A percentile compares a stretch with the other conserved stretches of the same genome.
Conservation (phyloP, 2,113 vertebrate genomes). For the Illadopsis cleaveri region DNA sequence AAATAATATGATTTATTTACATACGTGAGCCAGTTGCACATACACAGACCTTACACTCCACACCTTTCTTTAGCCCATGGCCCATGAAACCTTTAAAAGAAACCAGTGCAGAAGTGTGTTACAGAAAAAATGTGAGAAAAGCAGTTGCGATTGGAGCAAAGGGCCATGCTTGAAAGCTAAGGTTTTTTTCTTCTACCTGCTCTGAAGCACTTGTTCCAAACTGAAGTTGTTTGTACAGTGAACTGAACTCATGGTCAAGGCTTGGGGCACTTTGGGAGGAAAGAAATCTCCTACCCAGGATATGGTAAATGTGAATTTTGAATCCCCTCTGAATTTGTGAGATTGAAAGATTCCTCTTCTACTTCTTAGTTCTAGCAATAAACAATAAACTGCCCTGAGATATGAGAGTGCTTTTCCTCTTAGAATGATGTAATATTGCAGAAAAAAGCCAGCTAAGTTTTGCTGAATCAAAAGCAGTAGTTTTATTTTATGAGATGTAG, state of each 20-base stretch:
- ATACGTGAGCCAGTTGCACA: neutral
- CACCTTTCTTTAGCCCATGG: neutral
- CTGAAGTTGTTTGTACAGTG: neutral
- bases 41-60: neutral
- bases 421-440: neutral
- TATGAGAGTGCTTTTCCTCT: neutral
- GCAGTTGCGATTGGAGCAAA: neutral
- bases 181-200: neutral
- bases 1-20: neutral
- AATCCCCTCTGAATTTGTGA: neutral
- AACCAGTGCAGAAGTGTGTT: neutral
- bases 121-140: neutral
- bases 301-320: neutral
- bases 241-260: neutral
- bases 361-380: neutral
- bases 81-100: neutral
- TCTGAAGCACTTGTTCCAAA: neutral
- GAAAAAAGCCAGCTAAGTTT: neutral
- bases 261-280: rapidly evolving
- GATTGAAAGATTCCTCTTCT: neutral
- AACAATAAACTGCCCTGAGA: neutral
- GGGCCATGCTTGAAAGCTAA: neutral
- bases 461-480: neutral
- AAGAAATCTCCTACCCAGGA: neutral
- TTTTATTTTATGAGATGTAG: neutral